Base-by-base conservation (phyloP, 92 coral and sea anemone species). In the Paragorgia papillata region DNA sequence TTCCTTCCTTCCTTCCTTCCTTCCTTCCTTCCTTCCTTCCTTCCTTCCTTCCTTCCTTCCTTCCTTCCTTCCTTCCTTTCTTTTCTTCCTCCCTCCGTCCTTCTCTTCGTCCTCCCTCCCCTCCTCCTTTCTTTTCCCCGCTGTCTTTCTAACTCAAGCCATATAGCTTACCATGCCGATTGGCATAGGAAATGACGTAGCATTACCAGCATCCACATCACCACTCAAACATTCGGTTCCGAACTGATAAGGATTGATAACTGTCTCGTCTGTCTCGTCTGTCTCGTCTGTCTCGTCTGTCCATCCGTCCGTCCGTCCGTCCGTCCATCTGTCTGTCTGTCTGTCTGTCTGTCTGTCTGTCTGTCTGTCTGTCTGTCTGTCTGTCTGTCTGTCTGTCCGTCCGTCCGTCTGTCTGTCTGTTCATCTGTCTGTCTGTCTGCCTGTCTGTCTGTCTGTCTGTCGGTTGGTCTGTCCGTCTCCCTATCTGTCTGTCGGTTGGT, bases 161-260 rank as follows among this genome's bases (percentile, higher is more conserved):
- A 9, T 1, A 25, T 15, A 15, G 46, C 74, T 65, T 64, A 82
- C 85, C 80, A 73, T 82, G 50, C 85, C 85, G 46, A 82, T 73
- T 21, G 85, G 73, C 85, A 82, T 41, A 17, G 25, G 43, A 63
- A 29, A 2, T 19, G 85, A 82, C 53, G 85, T 82, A 1, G 85
- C 85, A 53, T 82, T 44, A 5, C 85, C 85, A 10, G 85, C 85
- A 24, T 82, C 58, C 1, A 51, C 80, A 29, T 82, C 85, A 7
- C 85, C 85, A 74, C 85, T 82, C 29, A 82, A 39, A 29, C 85
- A 82, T 32, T 82, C 85, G 6, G 85, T 82, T 62, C 85, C 85
- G 66, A 76, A 82, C 66, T 73, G 80, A 22, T 82, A 82, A 15
- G 80, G 73, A 20, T 66, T 53, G 60, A 82, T 82, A 2, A 17